Evolutionary conservation across 2,888 invertebrate species (phyloP).

Genomic region (Erebia epiphron): DNA sequence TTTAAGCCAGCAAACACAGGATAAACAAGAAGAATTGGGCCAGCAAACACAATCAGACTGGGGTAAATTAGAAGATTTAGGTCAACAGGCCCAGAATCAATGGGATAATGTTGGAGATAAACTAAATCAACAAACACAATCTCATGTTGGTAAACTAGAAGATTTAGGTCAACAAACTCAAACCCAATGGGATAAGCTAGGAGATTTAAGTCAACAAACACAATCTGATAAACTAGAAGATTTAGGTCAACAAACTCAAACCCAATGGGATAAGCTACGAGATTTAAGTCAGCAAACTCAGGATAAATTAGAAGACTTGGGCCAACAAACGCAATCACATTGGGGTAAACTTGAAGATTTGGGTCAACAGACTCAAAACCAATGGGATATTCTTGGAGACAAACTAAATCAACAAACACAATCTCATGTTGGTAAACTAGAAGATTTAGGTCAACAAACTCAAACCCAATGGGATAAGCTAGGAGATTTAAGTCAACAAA

Average conservation of each 20-base stretch:
- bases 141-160: conserved; percentile 43
- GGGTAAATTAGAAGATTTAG: conserved; percentile 47
- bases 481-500: conserved; percentile 44
- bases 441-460: conserved; percentile 45
- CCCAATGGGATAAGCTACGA: conserved; percentile 40
- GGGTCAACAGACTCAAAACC: conserved; percentile 47
- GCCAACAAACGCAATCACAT: conserved; percentile 45
- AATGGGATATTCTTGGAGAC: conserved; percentile 45
- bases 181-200: conserved; percentile 45
- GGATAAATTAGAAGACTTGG: conserved; percentile 39
- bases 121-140: conserved; percentile 53
- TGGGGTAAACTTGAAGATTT: conserved; percentile 38
- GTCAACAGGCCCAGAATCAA: conserved; percentile 49
- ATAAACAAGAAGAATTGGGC: conserved; percentile 48
- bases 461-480: conserved; percentile 39
- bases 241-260: conserved; percentile 48
- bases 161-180: conserved; percentile 49
- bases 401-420: conserved; percentile 46
- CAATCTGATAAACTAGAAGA: conserved; percentile 46
- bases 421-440: conserved; percentile 38
- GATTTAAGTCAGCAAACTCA: conserved; percentile 47
- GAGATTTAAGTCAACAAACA: conserved; percentile 44
- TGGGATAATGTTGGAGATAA: conserved; percentile 48
- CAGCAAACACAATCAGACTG: conserved; percentile 52
- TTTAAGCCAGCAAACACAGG: conserved; percentile 48